A percentile compares a stretch with the other conserved stretches of the same genome.
Evolutionary conservation across 2,797 vertebrate species (phyloP).

Genomic region (Syngnathus acus): DNA sequence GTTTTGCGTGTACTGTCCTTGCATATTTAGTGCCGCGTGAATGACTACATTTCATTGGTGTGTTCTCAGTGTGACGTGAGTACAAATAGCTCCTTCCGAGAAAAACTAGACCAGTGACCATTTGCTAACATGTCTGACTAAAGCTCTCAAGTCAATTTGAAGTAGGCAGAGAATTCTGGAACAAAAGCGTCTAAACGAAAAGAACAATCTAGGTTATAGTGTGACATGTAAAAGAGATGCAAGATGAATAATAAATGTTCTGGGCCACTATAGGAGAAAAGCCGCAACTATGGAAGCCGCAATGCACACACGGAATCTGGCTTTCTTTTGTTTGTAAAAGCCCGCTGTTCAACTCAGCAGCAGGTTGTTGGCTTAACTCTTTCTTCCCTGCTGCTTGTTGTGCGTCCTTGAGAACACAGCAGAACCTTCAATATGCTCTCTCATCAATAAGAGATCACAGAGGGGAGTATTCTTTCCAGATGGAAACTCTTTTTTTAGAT

Average conservation of each 20-base stretch:
- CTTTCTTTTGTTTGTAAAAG: slow-evolving; percentile 27
- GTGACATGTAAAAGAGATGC: background rate
- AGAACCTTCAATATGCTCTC: slow-evolving; percentile 28
- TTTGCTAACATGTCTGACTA: background rate
- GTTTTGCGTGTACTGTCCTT: slow-evolving; percentile 16
- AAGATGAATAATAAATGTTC: slow-evolving; percentile 4
- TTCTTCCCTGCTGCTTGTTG: slow-evolving; percentile 19
- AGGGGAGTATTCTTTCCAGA: slow-evolving; percentile 10
- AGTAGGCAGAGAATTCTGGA: too few relatives aligned
- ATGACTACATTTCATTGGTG: slow-evolving; percentile 30
- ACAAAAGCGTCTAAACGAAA: background rate
- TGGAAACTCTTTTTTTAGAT: background rate
- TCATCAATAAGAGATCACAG: slow-evolving; percentile 38
- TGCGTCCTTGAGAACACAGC: slow-evolving; percentile 37
- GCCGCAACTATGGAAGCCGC: background rate
- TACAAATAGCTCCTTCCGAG: slow-evolving; percentile 6
- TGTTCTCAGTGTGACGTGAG: slow-evolving; percentile 13
- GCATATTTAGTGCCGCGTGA: slow-evolving; percentile 24
- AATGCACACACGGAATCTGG: slow-evolving; percentile 13
- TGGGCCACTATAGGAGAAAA: background rate
- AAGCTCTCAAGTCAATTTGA: background rate
- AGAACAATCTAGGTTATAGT: background rate
- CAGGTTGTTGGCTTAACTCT: slow-evolving; percentile 44
- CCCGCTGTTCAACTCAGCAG: slow-evolving; percentile 41
- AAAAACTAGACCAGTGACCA: background rate